Evolutionary conservation across 1,140 invertebrate species (phyloP).

Genomic region (Vanessa tameamea): DNA sequence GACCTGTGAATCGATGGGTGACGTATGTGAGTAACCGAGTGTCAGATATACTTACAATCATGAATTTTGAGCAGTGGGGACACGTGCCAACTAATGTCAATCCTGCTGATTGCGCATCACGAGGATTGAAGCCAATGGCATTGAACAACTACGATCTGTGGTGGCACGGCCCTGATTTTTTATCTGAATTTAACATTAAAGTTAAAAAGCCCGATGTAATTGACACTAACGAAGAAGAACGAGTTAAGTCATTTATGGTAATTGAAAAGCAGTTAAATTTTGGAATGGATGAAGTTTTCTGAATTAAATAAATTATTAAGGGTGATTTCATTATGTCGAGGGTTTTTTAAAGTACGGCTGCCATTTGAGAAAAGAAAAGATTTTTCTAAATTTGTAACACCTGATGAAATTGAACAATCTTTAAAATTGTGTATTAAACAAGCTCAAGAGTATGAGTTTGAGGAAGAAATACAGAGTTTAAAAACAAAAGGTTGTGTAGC

Average conservation of each 20-base stretch:
- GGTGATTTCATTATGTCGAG: conserved; percentile 40
- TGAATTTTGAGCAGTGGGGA: no score
- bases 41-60: no score
- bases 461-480: conserved; percentile 22
- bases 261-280: conserved; percentile 11
- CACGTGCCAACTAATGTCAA: no score
- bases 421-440: conserved; percentile 23
- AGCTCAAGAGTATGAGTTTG: conserved; percentile 18
- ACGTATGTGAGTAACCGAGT: no score
- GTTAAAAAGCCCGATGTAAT: background rate
- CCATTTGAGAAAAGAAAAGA: conserved; percentile 25
- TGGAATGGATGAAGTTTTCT: conserved; percentile 40
- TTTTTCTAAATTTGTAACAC: conserved; percentile 23
- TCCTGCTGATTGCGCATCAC: no score
- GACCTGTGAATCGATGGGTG: no score
- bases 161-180: conserved; percentile 20
- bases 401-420: conserved; percentile 11
- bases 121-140: no score
- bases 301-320: conserved; percentile 38
- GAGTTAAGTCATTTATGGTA: conserved; percentile 25
- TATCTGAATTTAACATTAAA: conserved; percentile 15
- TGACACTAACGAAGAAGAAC: conserved; percentile 41
- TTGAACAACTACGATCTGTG: no score
- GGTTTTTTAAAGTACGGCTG: conserved; percentile 32
- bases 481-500: conserved; percentile 16